phyloP scores from a whole-genome alignment of 2,797 vertebrate species.

The Coranthus polyacanthus region DNA sequence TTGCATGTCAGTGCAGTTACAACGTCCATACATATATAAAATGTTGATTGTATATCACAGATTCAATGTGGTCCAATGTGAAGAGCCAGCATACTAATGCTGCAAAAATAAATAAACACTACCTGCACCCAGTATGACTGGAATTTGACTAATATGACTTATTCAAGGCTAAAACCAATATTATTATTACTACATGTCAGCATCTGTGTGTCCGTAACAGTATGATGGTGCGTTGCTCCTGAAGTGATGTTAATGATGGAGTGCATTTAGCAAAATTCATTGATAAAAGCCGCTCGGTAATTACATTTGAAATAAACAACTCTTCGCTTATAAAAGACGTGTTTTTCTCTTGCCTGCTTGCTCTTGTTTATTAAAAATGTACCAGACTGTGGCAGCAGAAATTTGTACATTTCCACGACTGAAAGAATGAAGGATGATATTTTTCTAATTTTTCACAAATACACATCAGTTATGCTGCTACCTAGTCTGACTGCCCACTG shows the following conservation, averaged over 20 bases:
- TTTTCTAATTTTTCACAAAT: constrained; percentile 28
- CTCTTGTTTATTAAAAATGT: constrained; percentile 53
- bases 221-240: no score
- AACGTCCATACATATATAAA: constrained; percentile 27
- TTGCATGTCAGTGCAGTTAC: constrained; percentile 25
- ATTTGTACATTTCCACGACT: constrained; percentile 35
- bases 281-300: constrained; percentile 35
- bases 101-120: not conserved
- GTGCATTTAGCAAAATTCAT: constrained; percentile 24
- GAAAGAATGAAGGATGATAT: constrained; percentile 17
- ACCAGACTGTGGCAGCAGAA: constrained; percentile 40
- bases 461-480: constrained; percentile 14
- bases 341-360: constrained; percentile 25
- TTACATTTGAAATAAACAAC: constrained; percentile 48
- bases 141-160: constrained; percentile 21
- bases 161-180: constrained; percentile 14
- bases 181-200: not conserved
- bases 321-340: constrained; percentile 34
- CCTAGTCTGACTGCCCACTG: not conserved
- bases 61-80: no score
- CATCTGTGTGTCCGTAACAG: no score
- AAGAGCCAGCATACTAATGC: not conserved
- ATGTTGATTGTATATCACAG: no score
- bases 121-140: constrained; percentile 16
- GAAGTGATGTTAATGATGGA: not conserved